Conservation (phyloP, 2,113 vertebrate species). For the Sphaerodactylus townsendi region DNA sequence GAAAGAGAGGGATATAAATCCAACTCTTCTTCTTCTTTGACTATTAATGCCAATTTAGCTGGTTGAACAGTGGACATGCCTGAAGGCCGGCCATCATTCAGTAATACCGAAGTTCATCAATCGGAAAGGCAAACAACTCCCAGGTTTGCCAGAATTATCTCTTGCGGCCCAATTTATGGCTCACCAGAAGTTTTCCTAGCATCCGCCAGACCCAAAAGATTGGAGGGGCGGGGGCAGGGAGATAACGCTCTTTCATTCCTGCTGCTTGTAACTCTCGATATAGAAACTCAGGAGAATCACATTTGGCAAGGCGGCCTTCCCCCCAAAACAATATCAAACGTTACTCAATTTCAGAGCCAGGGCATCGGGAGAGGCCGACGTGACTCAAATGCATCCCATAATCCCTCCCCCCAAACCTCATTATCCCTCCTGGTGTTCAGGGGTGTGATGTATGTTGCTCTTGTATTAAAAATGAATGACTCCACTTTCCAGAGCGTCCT, state of each 20-base stretch:
- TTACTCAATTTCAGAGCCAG: background rate
- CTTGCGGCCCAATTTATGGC: background rate
- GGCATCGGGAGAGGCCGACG: background rate
- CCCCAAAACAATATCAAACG: background rate
- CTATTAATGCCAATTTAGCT: background rate
- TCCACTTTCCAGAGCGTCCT: conserved; percentile 1
- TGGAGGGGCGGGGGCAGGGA: too few species aligned
- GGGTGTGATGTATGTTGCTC: conserved; percentile 5
- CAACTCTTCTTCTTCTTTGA: too few species aligned
- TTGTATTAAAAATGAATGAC: conserved; percentile 35
- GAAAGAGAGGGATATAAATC: too few species aligned
- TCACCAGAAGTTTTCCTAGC: background rate
- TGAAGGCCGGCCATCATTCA: background rate
- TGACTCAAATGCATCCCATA: background rate
- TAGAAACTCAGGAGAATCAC: background rate
- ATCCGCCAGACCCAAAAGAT: background rate
- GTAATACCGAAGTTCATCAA: background rate
- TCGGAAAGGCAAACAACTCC: background rate
- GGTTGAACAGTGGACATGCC: background rate
- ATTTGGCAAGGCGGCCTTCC: background rate
- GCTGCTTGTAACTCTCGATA: background rate
- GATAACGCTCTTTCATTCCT: too few species aligned
- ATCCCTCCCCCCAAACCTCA: background rate
- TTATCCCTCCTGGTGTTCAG: conserved; percentile 4
- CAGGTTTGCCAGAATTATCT: background rate